phyloP scores from a whole-genome alignment of 1,140 invertebrate genomes.

The Drosophila pallidifrons region DNA sequence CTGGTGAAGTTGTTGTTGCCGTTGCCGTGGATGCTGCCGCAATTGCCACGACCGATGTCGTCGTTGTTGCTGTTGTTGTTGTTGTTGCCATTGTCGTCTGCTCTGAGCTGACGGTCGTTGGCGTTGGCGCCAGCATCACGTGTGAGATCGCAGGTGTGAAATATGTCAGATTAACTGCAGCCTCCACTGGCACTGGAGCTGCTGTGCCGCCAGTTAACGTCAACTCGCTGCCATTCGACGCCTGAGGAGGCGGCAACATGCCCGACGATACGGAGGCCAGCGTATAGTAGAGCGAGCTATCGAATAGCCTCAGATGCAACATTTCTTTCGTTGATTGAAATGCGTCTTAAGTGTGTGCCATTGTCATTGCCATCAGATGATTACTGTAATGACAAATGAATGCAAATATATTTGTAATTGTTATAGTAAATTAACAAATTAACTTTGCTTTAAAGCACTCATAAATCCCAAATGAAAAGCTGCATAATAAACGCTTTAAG shows the following conservation, averaged over 20 bases:
- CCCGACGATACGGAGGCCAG: conserved; percentile 53
- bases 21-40: conserved; percentile 28
- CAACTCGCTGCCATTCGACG: conserved; percentile 52
- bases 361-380: conserved; percentile 1
- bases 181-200: conserved; percentile 22
- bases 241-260: conserved; percentile 18
- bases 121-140: conserved; percentile 69
- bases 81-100: conserved; percentile 62
- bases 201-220: conserved; percentile 26
- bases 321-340: conserved; percentile 37
- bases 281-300: conserved; percentile 66
- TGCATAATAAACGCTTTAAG: conserved; percentile 69
- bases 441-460: conserved; percentile 26
- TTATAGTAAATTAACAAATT: conserved; percentile 13
- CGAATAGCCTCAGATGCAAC: conserved; percentile 73
- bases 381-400: conserved; percentile 28
- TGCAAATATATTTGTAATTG: not conserved
- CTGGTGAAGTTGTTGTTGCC: conserved; percentile 25
- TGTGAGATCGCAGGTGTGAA: conserved; percentile 78
- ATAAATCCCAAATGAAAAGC: conserved; percentile 67
- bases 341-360: conserved; percentile 16
- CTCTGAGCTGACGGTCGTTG: conserved; percentile 37
- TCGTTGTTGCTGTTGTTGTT: conserved; percentile 28
- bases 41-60: conserved; percentile 27
- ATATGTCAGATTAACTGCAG: conserved; percentile 72